Evolutionary conservation across 2,888 invertebrate species (phyloP), one percentile per base, ranked within the genome.

Genomic region (Heliconius hortense): DNA sequence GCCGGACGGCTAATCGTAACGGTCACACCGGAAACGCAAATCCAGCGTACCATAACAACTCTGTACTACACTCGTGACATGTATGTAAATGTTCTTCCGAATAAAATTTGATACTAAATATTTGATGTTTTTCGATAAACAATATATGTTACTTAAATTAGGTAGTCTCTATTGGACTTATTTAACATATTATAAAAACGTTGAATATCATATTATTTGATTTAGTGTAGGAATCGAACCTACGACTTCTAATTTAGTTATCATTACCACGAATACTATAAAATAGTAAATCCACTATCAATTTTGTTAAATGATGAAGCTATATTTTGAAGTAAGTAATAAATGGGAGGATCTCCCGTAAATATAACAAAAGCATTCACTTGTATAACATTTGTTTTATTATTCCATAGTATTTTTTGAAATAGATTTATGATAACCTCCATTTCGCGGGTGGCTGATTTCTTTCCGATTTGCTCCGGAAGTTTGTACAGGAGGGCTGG

Each of bases 391-490:
- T 66, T 66, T 53, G 24, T 24, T 62, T 31, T 31, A 67, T 75
- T 72, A 66, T 67, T 60, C 71, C 56, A 26, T 73, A 60, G 35
- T 62, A 66, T 67, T 67, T 72, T 75, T 64, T 48, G 53, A 43
- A 72, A 72, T 62, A 72, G 67, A 72, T 76, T 72, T 76, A 72
- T 66, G 59, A 64, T 71, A 71, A 73, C 73, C 68, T 64, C 28
- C 62, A 73, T 77, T 76, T 76, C 48, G 62, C 76, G 35, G 48
- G 56, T 62, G 64, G 63, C 64, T 75, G 77, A 64, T 64, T 75
- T 63, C 67, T 63, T 56, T 43, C 69, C 63, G 48, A 75, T 71
- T 72, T 48, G 43, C 18, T 28, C 63, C 77, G 77, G 74, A 77
- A 67, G 74, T 71, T 71, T 74, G 64, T 67, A 66, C 53, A 48